Percentiles rank a stretch among this genome's conserved stretches.
Conservation (phyloP, 2,888 invertebrate species). For the Apodemia hepburni region DNA sequence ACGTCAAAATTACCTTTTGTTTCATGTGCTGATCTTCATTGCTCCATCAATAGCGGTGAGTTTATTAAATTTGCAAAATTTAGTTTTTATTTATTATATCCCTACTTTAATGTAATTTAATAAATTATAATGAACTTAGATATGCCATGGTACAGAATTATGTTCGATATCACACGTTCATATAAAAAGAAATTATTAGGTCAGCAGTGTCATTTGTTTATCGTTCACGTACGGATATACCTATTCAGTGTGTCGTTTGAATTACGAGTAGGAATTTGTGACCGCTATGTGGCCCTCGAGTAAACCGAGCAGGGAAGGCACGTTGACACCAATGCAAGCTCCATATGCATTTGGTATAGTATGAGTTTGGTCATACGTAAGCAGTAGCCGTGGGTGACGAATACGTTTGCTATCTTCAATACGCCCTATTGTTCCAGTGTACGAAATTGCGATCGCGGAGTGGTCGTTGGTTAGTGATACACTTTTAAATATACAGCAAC, state of each 20-base stretch:
- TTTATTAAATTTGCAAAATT: conserved; percentile 30
- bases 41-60: conserved; percentile 59
- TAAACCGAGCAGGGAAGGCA: conserved; percentile 45
- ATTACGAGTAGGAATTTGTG: conserved; percentile 77
- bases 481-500: conserved; percentile 23
- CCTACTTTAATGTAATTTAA: conserved; percentile 25
- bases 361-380: conserved; percentile 43
- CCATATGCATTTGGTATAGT: conserved; percentile 53
- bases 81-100: conserved; percentile 27
- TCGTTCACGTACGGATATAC: conserved; percentile 56
- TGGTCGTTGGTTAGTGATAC: conserved; percentile 54
- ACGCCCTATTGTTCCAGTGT: conserved; percentile 65
- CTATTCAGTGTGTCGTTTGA: conserved; percentile 50
- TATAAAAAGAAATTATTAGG: conserved; percentile 63
- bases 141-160: neutral
- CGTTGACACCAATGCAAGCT: conserved; percentile 67
- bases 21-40: conserved; percentile 62
- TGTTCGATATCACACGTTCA: neutral
- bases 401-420: conserved; percentile 57
- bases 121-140: neutral
- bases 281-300: conserved; percentile 74
- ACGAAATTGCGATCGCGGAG: conserved; percentile 57
- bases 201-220: conserved; percentile 65
- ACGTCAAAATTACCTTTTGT: conserved; percentile 45
- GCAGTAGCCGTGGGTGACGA: conserved; percentile 56